Evolutionary conservation across 2,113 vertebrate genomes (phyloP).

Genomic region (Sula dactylatra): DNA sequence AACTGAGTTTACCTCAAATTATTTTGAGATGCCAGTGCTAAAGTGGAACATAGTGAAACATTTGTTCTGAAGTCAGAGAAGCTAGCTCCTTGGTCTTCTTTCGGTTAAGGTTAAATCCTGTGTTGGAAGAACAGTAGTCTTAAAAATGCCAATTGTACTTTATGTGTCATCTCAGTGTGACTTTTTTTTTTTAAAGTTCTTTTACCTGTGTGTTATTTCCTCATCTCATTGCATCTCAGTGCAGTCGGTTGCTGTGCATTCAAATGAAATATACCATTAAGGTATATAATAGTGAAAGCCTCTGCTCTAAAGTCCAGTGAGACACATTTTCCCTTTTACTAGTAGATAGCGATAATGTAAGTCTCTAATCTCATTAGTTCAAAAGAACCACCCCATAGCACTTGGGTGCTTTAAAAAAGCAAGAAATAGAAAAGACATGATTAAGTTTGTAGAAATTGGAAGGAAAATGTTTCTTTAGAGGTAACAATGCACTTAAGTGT

Average conservation of each 20-base stretch:
- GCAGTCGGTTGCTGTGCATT: not conserved
- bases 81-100: not conserved
- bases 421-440: not conserved
- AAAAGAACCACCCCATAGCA: not conserved
- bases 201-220: not conserved
- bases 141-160: not conserved
- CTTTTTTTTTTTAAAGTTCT: not conserved
- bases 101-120: not conserved
- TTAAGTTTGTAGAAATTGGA: slow-evolving; percentile 3
- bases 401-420: slow-evolving; percentile 11
- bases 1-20: not conserved
- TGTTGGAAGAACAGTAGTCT: not conserved
- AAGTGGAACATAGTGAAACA: not conserved
- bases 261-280: not conserved
- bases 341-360: not conserved
- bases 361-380: slow-evolving; percentile 44
- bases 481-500: not conserved
- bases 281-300: not conserved
- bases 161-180: not conserved
- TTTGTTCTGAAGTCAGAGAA: not conserved
- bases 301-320: not conserved
- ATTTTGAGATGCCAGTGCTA: not conserved
- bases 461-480: slow-evolving; percentile 19
- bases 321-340: slow-evolving; percentile 26
- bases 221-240: not conserved